A percentile compares a stretch with the other conserved stretches of the same genome.
Evolutionary conservation across 2,113 vertebrate genomes (phyloP).

Genomic region (Tachysurus fulvidraco): DNA sequence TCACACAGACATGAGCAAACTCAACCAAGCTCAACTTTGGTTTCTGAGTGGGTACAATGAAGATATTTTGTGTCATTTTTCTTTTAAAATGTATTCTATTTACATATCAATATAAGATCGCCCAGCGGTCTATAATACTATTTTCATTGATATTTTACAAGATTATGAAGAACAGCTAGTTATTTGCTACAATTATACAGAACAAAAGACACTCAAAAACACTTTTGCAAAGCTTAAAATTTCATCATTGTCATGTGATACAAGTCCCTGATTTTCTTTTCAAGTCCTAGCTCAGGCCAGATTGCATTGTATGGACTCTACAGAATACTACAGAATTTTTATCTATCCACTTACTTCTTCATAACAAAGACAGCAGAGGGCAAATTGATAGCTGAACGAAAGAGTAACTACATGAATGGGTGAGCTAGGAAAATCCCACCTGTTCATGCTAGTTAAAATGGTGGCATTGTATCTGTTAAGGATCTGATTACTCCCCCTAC

Average conservation of each 20-base stretch:
- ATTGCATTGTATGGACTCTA: slow-evolving; percentile 78
- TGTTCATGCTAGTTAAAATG: slow-evolving; percentile 60
- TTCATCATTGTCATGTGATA: slow-evolving; percentile 75
- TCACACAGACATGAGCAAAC: slow-evolving; percentile 79
- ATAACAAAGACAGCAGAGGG: slow-evolving; percentile 72
- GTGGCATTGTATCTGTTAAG: slow-evolving; percentile 60
- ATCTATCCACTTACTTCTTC: slow-evolving; percentile 66
- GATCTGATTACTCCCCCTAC: neutral
- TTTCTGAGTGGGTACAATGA: slow-evolving; percentile 77
- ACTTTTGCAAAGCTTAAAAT: slow-evolving; percentile 73
- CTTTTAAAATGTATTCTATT: slow-evolving; percentile 65
- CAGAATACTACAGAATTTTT: slow-evolving; percentile 64
- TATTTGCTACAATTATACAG: slow-evolving; percentile 73
- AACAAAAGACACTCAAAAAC: slow-evolving; percentile 71
- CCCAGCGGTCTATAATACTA: slow-evolving; percentile 81
- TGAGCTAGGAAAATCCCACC: slow-evolving; percentile 67
- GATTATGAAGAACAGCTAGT: slow-evolving; percentile 74
- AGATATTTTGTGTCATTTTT: slow-evolving; percentile 63
- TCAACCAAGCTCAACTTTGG: slow-evolving; percentile 83
- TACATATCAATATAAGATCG: slow-evolving; percentile 81
- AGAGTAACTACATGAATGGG: slow-evolving; percentile 72
- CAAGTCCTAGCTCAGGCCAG: slow-evolving; percentile 74
- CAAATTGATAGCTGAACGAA: slow-evolving; percentile 71
- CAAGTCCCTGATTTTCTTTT: slow-evolving; percentile 77
- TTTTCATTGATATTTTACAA: slow-evolving; percentile 70